phyloP scores from a whole-genome alignment of 2,797 vertebrate species.

The Acanthurus tractus region DNA sequence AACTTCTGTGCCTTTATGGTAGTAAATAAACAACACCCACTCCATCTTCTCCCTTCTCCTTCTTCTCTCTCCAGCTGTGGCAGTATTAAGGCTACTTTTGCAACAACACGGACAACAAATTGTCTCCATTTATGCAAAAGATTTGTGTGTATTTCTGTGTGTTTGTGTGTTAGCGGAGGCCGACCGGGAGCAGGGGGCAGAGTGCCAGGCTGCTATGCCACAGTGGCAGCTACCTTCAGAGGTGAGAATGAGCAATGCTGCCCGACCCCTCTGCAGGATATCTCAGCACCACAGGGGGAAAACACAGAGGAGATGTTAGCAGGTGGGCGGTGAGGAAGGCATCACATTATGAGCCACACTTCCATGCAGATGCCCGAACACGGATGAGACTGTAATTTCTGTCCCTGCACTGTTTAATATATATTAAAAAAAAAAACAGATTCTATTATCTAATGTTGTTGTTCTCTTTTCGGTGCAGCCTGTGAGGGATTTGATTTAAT shows the following conservation, averaged over 20 bases:
- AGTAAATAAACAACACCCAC: conserved; percentile 18
- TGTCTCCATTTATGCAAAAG: conserved; percentile 75
- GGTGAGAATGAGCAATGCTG: conserved; percentile 78
- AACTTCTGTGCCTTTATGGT: conserved; percentile 3
- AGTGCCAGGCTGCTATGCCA: conserved; percentile 49
- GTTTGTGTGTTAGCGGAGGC: conserved; percentile 63
- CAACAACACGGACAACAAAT: conserved; percentile 33
- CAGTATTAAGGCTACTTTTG: conserved; percentile 30
- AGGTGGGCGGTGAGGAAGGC: conserved; percentile 70
- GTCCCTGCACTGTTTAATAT: conserved; percentile 3
- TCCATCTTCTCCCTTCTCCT: neutral
- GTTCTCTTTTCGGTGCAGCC: neutral
- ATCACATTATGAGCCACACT: conserved; percentile 56
- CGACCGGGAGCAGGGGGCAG: conserved; percentile 54
- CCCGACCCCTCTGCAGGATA: conserved; percentile 59
- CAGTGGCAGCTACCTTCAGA: conserved; percentile 73
- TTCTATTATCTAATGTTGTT: conserved; percentile 16
- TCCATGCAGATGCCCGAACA: conserved; percentile 55
- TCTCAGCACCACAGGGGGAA: conserved; percentile 44
- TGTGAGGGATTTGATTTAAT: conserved; percentile 10
- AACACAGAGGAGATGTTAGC: conserved; percentile 56
- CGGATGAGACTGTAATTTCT: conserved; percentile 25
- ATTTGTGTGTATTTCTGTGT: conserved; percentile 43
- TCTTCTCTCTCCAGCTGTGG: conserved; percentile 26
- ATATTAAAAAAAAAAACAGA: conserved; percentile 6